Evolutionary conservation across 2,113 vertebrate genomes (phyloP).

Genomic region (Antennarius striatus): DNA sequence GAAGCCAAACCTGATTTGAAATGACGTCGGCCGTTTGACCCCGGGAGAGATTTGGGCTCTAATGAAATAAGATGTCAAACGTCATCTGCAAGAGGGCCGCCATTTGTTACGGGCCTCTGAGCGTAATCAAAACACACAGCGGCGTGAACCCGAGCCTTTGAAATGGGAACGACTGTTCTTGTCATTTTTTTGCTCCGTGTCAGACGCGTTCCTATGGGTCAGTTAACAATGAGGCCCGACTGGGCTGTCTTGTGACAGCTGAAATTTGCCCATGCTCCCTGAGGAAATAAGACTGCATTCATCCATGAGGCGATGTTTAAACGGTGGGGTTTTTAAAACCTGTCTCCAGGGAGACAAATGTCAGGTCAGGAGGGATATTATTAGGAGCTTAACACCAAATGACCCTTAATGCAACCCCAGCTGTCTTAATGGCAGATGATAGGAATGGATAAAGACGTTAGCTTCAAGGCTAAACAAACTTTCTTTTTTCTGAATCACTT

Average conservation of each 20-base stretch:
- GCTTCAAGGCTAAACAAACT: not conserved
- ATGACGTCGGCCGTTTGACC: not conserved
- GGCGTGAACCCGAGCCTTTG: not conserved
- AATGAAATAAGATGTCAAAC: not conserved
- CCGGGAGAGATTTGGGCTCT: not conserved
- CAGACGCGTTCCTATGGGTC: not conserved
- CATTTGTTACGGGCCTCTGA: not conserved
- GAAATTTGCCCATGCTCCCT: slow-evolving; percentile 68
- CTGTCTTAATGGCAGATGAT: slow-evolving; percentile 25
- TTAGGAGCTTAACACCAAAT: slow-evolving; percentile 51
- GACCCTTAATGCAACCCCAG: slow-evolving; percentile 45
- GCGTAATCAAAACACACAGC: not conserved
- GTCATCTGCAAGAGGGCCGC: not conserved
- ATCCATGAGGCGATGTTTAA: slow-evolving; percentile 56
- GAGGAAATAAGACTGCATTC: slow-evolving; percentile 74
- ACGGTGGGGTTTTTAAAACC: slow-evolving; percentile 57
- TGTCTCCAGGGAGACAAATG: slow-evolving; percentile 67
- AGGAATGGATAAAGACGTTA: not conserved
- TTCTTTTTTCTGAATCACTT: not conserved
- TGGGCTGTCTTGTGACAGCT: slow-evolving; percentile 38
- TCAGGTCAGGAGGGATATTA: slow-evolving; percentile 51
- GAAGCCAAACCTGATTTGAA: too few species aligned
- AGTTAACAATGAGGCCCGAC: slow-evolving; percentile 6
- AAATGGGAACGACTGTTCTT: slow-evolving; percentile 1
- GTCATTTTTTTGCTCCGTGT: not conserved